Evolutionary conservation across 2,888 invertebrate species (phyloP), one percentile per base, ranked within the genome.

Genomic region (Nomada goodeniana): DNA sequence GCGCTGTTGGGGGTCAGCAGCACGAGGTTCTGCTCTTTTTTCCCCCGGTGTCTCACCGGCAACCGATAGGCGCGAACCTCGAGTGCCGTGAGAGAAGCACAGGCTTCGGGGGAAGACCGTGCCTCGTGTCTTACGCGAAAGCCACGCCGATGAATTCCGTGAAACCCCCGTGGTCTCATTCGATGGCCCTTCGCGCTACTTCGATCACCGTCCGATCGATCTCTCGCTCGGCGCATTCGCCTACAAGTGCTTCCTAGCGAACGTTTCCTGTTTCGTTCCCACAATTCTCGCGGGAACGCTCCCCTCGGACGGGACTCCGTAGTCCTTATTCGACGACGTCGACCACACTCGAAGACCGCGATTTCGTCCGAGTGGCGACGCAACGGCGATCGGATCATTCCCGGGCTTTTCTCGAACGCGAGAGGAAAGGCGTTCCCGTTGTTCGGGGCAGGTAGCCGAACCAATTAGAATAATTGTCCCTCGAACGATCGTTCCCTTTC

Each of bases 1-100:
- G 89, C 92, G 83, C 91, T 88, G 90, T 92, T 90, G 92, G 91
- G 91, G 91, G 89, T 7, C 79, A 80, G 18, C 15, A 18, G 26
- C 44, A n/a, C 64, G 60, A 68, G 82, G 44, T 84, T 86, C 84
- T 85, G 83, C 84, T 85, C 81, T 85, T 89, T 91, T 88, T 86
- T 53, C 47, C 29, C 52, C 9, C 13, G 44, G 47, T 53, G n/a
- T 29, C 36, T 11, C 64, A 61, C n/a, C 69, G 76, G 57, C 80
- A 59, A 65, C 29, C 82, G 84, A 86, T 82, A 84, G 73, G 77
- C 63, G 13, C 55, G 71, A 53, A 55, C 53, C 61, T 89, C 88
- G 86, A 90, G 90, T 89, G 87, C 85, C 91, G 91, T 91, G 91
- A 87, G 90, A 90, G 89, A 86, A 77, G 76, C 79, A 74, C 80